These are phyloP conservation scores for Nymphalis urticae DNA, from an alignment of 2,888 invertebrate species.

Conservation along the genomic window DNA sequence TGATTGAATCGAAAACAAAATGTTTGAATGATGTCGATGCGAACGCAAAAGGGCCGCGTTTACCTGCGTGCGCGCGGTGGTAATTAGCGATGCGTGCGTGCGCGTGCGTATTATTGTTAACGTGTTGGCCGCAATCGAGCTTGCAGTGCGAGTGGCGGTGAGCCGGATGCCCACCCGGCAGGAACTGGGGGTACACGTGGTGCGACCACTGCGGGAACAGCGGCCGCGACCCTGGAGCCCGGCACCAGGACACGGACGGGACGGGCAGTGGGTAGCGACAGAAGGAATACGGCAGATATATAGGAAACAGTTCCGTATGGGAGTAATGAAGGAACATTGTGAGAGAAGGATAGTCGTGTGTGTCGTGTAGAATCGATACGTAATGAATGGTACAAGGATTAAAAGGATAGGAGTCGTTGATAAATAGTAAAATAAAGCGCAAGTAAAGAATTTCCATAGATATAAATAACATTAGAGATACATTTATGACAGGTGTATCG, in stretches of 20 bases:
- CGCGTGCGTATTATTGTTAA: slow-evolving; percentile 76
- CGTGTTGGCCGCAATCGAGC: slow-evolving; percentile 76
- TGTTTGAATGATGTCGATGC: slow-evolving; percentile 47
- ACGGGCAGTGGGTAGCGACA: slow-evolving; percentile 4
- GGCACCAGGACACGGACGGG: not conserved
- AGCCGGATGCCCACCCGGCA: slow-evolving; percentile 92
- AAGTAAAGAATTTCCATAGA: slow-evolving; percentile 14
- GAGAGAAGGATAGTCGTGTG: no score
- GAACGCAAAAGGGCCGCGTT: slow-evolving; percentile 58
- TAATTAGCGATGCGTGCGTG: slow-evolving; percentile 79
- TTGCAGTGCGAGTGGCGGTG: slow-evolving; percentile 83
- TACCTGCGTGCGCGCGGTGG: slow-evolving; percentile 81
- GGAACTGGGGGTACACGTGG: slow-evolving; percentile 96
- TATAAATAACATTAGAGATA: slow-evolving; percentile 22
- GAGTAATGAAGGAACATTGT: no score
- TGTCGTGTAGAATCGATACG: not conserved
- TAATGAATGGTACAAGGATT: not conserved
- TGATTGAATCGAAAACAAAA: not conserved
- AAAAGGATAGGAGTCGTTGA: not conserved
- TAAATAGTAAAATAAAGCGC: slow-evolving; percentile 1
- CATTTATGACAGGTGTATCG: slow-evolving; percentile 15
- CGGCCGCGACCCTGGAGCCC: slow-evolving; percentile 84
- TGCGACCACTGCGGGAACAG: slow-evolving; percentile 97
- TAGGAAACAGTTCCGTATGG: not conserved
- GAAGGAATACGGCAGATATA: not conserved